These are phyloP conservation scores for Datnioides undecimradiatus DNA, from an alignment of 2,113 vertebrate species.

Conservation along the genomic window DNA sequence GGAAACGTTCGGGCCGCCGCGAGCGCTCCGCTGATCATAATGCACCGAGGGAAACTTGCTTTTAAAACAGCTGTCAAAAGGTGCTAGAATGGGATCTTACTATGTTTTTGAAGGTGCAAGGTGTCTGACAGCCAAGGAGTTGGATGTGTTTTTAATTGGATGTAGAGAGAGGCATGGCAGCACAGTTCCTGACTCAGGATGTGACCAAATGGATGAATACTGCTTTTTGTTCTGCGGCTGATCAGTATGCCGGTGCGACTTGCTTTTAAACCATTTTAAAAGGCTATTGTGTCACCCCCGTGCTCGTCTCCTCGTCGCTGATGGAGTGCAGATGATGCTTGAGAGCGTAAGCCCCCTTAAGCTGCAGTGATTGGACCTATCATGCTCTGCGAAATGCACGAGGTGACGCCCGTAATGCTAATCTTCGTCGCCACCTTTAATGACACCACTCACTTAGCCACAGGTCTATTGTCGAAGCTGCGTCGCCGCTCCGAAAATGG, in stretches of 20 bases:
- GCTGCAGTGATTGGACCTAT: conserved; percentile 61
- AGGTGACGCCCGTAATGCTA: conserved; percentile 48
- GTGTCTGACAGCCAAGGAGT: conserved; percentile 36
- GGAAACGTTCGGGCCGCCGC: not conserved
- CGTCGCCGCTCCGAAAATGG: conserved; percentile 9
- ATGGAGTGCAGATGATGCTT: conserved; percentile 59
- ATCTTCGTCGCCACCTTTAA: conserved; percentile 48
- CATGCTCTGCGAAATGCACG: conserved; percentile 43
- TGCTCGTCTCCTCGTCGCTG: conserved; percentile 42
- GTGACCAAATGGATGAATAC: conserved; percentile 43
- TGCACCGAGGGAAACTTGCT: not conserved
- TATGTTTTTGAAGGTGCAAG: conserved; percentile 11
- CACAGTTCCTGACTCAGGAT: conserved; percentile 29
- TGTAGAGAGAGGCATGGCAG: conserved; percentile 22
- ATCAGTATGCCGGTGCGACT: conserved; percentile 49
- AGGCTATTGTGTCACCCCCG: conserved; percentile 57
- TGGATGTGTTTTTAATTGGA: conserved; percentile 65
- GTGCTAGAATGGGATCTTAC: not conserved
- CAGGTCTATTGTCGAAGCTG: conserved; percentile 24
- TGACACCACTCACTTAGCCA: conserved; percentile 45
- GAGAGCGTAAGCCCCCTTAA: conserved; percentile 63
- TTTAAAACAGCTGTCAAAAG: conserved; percentile 37
- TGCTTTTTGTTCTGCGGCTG: conserved; percentile 53
- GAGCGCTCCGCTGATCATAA: conserved; percentile 14
- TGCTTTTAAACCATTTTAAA: conserved; percentile 58